Conservation (phyloP, 1,140 invertebrate genomes). For the Trichonephila clavata region DNA sequence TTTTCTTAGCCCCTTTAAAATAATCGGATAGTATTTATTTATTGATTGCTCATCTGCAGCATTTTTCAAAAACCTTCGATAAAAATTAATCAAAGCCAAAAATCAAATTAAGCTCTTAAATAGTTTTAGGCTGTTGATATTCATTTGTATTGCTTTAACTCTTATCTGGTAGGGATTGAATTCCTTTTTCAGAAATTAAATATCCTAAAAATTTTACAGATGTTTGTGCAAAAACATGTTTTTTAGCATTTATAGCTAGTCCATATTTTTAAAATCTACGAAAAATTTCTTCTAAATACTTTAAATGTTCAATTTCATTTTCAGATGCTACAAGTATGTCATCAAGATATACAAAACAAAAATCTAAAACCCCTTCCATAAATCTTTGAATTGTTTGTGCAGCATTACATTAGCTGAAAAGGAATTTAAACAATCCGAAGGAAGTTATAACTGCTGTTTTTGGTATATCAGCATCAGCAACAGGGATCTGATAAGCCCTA, state of each 20-base stretch:
- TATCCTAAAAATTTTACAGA: not conserved
- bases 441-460: no score
- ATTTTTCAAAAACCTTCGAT: no score
- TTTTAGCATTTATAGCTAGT: not conserved
- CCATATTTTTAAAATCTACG: not conserved
- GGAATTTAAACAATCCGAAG: no score
- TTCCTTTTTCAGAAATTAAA: not conserved
- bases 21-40: no score
- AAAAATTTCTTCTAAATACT: not conserved
- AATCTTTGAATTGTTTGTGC: not conserved
- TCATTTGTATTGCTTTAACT: not conserved
- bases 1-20: no score
- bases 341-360: not conserved
- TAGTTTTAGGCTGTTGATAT: not conserved
- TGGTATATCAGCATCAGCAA: no score
- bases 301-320: not conserved
- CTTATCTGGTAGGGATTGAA: not conserved
- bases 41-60: no score
- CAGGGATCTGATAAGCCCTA: not conserved
- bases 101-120: not conserved
- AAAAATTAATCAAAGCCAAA: no score
- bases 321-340: not conserved
- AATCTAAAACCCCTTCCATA: not conserved
- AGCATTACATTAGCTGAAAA: no score
- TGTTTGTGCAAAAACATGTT: not conserved